Conservation (phyloP, 2,113 vertebrate genomes). For the Caranx ignobilis region DNA sequence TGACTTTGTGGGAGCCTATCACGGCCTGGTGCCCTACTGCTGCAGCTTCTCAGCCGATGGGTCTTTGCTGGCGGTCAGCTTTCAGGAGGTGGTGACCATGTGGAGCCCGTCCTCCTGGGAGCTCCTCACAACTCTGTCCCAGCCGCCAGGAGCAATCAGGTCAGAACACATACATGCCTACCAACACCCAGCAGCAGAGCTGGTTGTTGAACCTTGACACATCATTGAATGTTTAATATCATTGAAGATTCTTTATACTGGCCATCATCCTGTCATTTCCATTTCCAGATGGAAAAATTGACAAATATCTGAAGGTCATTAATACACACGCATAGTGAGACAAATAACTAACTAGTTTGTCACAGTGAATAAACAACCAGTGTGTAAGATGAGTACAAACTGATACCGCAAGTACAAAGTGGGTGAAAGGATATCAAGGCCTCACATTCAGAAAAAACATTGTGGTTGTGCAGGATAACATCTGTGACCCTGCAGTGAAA, state of each 20-base stretch:
- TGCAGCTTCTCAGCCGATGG: slow-evolving; percentile 96
- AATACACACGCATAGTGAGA: no score
- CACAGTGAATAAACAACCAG: not conserved
- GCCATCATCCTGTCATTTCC: no score
- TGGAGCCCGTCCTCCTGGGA: slow-evolving; percentile 94
- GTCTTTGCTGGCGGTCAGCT: slow-evolving; percentile 92
- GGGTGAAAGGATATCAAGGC: not conserved
- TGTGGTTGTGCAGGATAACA: not conserved
- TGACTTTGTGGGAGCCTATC: slow-evolving; percentile 95
- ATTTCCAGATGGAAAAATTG: no score
- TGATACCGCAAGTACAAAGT: not conserved
- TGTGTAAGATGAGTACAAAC: not conserved
- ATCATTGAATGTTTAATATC: not conserved
- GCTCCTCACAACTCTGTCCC: slow-evolving; percentile 92
- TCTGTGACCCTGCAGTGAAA: not conserved
- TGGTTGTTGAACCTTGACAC: not conserved
- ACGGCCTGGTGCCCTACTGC: slow-evolving; percentile 87
- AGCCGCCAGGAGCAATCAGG: slow-evolving; percentile 93
- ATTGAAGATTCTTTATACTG: no score
- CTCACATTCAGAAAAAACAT: not conserved
- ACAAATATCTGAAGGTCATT: no score
- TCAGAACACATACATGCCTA: slow-evolving; percentile 52
- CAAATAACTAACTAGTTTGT: not conserved
- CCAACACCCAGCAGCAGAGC: not conserved
- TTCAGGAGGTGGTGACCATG: slow-evolving; percentile 91